Percentiles rank a stretch among this genome's conserved stretches.
Evolutionary conservation across 2,113 vertebrate genomes (phyloP).

Genomic region (Poecile atricapillus): DNA sequence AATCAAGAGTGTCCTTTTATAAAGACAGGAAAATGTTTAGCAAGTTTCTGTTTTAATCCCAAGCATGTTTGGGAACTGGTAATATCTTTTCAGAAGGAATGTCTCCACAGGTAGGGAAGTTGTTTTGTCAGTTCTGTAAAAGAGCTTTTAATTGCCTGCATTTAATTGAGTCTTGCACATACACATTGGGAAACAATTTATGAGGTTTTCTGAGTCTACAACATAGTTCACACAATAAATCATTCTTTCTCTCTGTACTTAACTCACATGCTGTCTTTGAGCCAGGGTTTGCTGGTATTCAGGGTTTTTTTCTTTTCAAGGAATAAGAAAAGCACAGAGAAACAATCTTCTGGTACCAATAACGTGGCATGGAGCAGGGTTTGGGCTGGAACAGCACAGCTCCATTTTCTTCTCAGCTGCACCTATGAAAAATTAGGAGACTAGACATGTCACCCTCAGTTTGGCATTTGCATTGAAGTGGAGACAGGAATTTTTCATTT

Average conservation of each 20-base stretch:
- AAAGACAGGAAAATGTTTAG: neutral
- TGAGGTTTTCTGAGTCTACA: constrained; percentile 1
- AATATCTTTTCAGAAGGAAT: constrained; percentile 4
- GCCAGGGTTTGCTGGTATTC: neutral
- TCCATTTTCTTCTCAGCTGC: neutral
- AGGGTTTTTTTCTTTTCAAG: neutral
- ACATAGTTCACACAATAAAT: neutral
- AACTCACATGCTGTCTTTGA: neutral
- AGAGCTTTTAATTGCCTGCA: constrained; percentile 40
- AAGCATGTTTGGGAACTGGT: neutral
- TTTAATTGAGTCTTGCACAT: constrained; percentile 25
- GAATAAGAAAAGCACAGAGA: neutral
- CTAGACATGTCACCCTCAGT: neutral
- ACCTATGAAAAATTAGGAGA: neutral
- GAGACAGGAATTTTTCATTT: neutral
- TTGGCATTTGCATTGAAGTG: neutral
- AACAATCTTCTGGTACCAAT: neutral
- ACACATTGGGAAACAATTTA: constrained; percentile 5
- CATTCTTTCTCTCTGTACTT: neutral
- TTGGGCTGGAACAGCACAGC: neutral
- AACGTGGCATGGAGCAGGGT: neutral
- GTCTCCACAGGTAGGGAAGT: neutral
- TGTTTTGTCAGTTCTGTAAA: neutral
- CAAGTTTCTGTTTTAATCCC: neutral
- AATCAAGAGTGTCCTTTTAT: neutral